Evolutionary conservation across 2,113 vertebrate species (phyloP).

Genomic region (Pica pica): DNA sequence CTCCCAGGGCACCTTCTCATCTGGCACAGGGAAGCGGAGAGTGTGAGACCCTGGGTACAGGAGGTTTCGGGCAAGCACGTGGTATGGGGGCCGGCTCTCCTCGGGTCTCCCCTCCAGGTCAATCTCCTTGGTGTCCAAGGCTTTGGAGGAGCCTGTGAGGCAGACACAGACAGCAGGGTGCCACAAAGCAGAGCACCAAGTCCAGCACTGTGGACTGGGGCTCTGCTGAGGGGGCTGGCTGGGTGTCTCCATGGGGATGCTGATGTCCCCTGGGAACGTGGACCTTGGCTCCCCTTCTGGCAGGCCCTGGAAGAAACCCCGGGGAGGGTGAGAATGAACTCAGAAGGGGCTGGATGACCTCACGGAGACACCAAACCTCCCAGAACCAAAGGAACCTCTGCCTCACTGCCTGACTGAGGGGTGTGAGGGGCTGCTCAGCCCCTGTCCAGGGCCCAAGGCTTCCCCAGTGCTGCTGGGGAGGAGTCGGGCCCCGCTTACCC

Average conservation of each 20-base stretch:
- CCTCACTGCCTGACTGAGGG: background rate
- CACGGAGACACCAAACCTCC: background rate
- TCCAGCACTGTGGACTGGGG: accelerated
- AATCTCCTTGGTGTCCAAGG: background rate
- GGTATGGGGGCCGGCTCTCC: constrained; percentile 4
- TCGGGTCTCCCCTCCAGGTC: background rate
- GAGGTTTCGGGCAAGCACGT: constrained; percentile 79
- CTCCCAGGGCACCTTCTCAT: constrained; percentile 95
- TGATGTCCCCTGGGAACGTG: background rate
- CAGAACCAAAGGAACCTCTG: background rate
- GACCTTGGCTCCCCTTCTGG: background rate
- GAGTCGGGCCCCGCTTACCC: constrained; percentile 56
- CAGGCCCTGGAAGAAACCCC: background rate
- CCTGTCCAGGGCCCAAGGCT: accelerated
- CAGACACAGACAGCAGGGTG: background rate
- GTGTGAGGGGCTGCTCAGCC: background rate
- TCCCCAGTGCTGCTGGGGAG: accelerated
- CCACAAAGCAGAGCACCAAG: background rate
- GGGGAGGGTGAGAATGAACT: background rate
- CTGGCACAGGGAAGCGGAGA: constrained; percentile 86
- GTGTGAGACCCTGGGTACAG: constrained; percentile 76
- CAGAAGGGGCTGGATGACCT: background rate
- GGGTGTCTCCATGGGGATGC: background rate
- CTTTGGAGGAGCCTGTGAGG: constrained; percentile 41
- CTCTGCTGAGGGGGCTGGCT: background rate